phyloP scores from a whole-genome alignment of 2,888 invertebrate species.

The Phyllotreta striolata region DNA sequence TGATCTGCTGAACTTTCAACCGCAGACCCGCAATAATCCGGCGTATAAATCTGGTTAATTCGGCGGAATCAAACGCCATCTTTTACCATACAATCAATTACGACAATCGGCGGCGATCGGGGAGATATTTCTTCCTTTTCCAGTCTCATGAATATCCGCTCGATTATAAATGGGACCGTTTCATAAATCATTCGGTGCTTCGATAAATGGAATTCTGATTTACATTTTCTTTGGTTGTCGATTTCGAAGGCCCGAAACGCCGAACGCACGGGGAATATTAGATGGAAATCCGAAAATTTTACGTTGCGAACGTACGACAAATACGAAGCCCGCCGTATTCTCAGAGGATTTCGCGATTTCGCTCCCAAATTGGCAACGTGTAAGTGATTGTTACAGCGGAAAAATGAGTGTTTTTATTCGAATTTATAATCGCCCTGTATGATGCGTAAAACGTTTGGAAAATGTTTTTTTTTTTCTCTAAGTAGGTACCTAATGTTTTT shows the following conservation, averaged over 20 bases:
- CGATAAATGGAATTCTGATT: slow-evolving; percentile 53
- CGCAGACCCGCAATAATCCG: slow-evolving; percentile 20
- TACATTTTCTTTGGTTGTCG: slow-evolving; percentile 41
- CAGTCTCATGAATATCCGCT: slow-evolving; percentile 52
- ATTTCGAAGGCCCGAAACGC: slow-evolving; percentile 11
- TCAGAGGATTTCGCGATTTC: no score
- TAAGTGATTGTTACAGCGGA: no score
- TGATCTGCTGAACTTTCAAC: slow-evolving; percentile 27
- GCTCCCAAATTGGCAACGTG: no score
- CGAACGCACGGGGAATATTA: slow-evolving; percentile 1
- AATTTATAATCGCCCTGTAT: no score
- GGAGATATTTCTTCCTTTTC: slow-evolving; percentile 50
- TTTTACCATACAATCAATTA: slow-evolving; percentile 57
- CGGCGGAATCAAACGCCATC: slow-evolving; percentile 54
- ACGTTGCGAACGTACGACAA: not conserved
- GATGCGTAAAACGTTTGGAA: no score
- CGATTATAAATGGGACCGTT: slow-evolving; percentile 55
- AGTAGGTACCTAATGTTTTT: no score
- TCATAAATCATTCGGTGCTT: slow-evolving; percentile 53
- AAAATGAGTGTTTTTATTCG: no score
- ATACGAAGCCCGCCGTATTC: no score
- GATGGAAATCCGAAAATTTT: slow-evolving; percentile 6
- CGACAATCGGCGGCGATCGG: slow-evolving; percentile 38
- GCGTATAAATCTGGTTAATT: slow-evolving; percentile 47
- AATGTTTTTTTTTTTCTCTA: no score